phyloP scores from a whole-genome alignment of 2,113 vertebrate species.

The Micronycteris hirsuta region DNA sequence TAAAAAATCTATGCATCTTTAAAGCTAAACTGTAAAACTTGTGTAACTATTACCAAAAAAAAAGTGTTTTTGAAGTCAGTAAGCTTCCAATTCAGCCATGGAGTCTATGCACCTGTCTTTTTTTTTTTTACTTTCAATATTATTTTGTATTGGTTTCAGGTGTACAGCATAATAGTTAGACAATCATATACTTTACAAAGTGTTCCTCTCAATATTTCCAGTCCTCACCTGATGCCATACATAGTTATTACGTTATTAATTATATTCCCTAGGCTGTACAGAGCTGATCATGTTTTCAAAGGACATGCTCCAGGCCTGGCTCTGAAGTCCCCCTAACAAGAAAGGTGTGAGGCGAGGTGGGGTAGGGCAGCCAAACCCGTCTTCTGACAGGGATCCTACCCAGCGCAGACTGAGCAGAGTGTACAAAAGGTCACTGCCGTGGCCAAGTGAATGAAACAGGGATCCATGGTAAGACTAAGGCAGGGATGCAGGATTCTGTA shows the following conservation, averaged over 20 bases:
- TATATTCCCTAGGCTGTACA: not conserved
- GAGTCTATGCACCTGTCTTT: not conserved
- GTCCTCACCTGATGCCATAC: not conserved
- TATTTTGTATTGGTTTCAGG: not conserved
- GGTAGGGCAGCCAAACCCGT: not conserved
- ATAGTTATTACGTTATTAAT: not conserved
- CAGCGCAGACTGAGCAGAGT: not conserved
- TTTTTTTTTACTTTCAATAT: not conserved
- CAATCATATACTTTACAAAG: not conserved
- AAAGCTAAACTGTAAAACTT: conserved; percentile 78
- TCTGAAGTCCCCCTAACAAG: not conserved
- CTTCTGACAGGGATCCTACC: not conserved
- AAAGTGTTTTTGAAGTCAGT: not conserved
- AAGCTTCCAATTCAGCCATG: conserved; percentile 56
- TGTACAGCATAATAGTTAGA: not conserved
- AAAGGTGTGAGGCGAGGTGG: not conserved
- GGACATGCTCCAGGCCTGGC: not conserved
- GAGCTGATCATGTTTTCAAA: not conserved
- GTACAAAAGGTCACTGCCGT: not conserved
- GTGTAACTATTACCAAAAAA: conserved; percentile 63
- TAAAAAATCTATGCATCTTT: conserved; percentile 70
- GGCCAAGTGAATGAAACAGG: not conserved
- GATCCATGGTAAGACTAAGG: not conserved
- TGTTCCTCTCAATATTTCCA: not conserved
- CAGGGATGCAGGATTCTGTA: not conserved